Evolutionary conservation across 2,113 vertebrate species (phyloP), one percentile per base, ranked within the genome.

Genomic region (Haplochromis vanheusdeni): DNA sequence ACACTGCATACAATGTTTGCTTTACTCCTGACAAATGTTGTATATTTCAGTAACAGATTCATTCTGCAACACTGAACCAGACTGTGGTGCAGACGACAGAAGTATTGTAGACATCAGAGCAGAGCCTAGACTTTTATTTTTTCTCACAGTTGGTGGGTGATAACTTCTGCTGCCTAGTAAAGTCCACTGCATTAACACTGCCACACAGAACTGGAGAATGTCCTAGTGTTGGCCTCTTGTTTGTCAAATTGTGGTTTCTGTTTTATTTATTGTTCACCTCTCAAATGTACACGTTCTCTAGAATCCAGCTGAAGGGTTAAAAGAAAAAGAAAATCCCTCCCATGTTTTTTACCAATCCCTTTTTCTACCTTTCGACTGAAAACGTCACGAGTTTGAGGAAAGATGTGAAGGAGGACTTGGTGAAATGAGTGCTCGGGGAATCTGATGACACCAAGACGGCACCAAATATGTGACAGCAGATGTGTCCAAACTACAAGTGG

Each of bases 151-250:
- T 31, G 79, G 58, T 89, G 28, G 65, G 49, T 52, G 81, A 35
- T 51, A 91, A 73, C 90, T 88, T 90, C 93, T 90, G 75, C 86
- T 84, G 84, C 70, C 88, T 42, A 7, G 49, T 52, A 75, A 42
- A 62, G 31, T 65, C 40, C 3, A 88, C 87, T 77, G 70, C 77
- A 84, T 80, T 33, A 4, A 84, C 45, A 58, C 51, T 54, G 52
- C 13, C 33, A 81, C 45, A 26, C 58, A 52, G 31, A 45, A 77
- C 45, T 4, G 19, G 65, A 89, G 51, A 16, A 45, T 28, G 23
- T 19, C 23, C 2, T 49, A 17, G 42, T 31, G 70, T 47, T 47
- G 21, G 68, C 5, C 23, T 73, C 40, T 11, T 73, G 2, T 49
- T 49, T 19, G 40, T 28, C 68, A 73, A 73, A 45, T 45, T 45